These are phyloP conservation scores for Rattus rattus DNA, from an alignment of 2,113 vertebrate genomes.

Conservation along the genomic window DNA sequence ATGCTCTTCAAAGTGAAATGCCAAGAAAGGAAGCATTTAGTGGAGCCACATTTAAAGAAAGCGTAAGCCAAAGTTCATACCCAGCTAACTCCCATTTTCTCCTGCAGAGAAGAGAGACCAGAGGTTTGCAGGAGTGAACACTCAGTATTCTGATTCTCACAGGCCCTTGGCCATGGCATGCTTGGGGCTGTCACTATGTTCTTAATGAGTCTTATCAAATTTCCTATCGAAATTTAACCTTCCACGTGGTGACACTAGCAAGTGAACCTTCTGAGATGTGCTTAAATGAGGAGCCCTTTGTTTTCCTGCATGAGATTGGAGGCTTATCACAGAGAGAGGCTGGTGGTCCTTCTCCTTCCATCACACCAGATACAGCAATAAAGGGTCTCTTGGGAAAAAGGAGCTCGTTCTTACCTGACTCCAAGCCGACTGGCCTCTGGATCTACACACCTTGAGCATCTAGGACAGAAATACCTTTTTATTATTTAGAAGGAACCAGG, in stretches of 20 bases:
- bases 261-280: background rate
- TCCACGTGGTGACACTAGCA: background rate
- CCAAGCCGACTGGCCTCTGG: background rate
- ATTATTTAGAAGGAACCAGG: background rate
- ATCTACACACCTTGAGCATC: background rate
- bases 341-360: background rate
- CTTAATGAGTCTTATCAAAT: background rate
- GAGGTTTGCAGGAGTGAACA: background rate
- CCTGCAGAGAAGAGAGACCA: background rate
- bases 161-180: background rate
- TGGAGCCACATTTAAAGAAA: constrained; percentile 34
- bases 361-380: background rate
- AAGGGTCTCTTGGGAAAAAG: background rate
- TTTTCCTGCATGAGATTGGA: background rate
- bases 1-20: constrained; percentile 1
- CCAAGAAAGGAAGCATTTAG: background rate
- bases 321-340: background rate
- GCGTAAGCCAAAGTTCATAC: background rate
- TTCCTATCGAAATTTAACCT: background rate
- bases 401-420: background rate
- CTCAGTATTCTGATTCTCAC: background rate
- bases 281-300: background rate
- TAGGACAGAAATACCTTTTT: background rate
- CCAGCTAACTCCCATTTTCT: background rate
- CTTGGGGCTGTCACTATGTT: background rate